Evolutionary conservation across 2,113 vertebrate genomes (phyloP), one percentile per base, ranked within the genome.

Genomic region (Notiomystis cincta): DNA sequence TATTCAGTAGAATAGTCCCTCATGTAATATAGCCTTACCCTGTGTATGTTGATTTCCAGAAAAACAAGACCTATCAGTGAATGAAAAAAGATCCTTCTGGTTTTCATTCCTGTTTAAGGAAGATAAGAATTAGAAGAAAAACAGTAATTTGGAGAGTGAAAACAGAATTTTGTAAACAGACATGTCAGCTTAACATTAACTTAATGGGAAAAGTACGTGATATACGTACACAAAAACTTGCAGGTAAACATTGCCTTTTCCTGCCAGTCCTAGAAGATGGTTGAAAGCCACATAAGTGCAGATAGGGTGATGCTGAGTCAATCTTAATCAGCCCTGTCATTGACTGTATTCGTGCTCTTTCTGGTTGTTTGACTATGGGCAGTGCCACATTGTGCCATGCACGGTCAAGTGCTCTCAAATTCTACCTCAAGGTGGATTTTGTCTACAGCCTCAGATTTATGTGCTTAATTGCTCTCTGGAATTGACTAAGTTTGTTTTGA

Each of bases 101-200:
- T 44, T 91, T 77, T 57, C 45, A 20, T 72, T 94, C n/a, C 84
- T 89, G 37, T 51, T 70, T 57, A 61, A 73, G 50, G n/a, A 81
- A 87, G 87, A 80, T 91, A 89, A 91, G 64, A 81, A 84, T 81
- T 94, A 80, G 22, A 83, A 87, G 38, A 89, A 37, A 87, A 76
- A 25, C 28, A 72, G 47, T 72, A 13, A 58, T 44, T 21, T 82
- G 53, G 81, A 76, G 30, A 73, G 6, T 31, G 40, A 93, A 93
- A 86, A 53, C 6, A 83, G 24, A 89, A 87, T 73, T 91, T 73
- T 79, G 54, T 83, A 50, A 86, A 77, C 2, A 13, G 31, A 47
- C 30, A 14, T 17, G 23, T 58, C 61, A 76, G 20, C 35, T 88
- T 53, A 71, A 22, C 22, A 42, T 57, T 72, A 35, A 61, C 30